A percentile compares a stretch with the other conserved stretches of the same genome.
Conservation (phyloP, 2,113 vertebrate species). For the Callospermophilus lateralis region DNA sequence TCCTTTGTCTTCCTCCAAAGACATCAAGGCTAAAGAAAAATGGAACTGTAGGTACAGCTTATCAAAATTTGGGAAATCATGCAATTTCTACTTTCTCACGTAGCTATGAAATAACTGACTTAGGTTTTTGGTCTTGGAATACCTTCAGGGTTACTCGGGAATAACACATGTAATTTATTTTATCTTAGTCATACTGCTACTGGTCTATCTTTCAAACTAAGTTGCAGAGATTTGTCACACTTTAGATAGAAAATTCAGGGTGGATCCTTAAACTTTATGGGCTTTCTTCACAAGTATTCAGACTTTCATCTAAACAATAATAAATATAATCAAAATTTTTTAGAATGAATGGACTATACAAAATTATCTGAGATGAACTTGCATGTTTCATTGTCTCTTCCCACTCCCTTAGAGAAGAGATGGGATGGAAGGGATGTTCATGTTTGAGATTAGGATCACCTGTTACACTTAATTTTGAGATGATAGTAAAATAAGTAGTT, state of each 20-base stretch:
- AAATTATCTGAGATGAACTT: conserved; percentile 78
- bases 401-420: conserved; percentile 21
- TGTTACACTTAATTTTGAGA: conserved; percentile 68
- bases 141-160: not conserved
- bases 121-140: not conserved
- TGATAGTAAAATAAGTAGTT: conserved; percentile 71
- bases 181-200: not conserved
- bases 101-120: not conserved
- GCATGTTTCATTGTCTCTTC: conserved; percentile 66
- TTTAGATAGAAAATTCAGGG: not conserved
- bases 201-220: not conserved
- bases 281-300: not conserved
- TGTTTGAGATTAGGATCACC: conserved; percentile 26
- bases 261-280: not conserved
- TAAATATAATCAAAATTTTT: conserved; percentile 40
- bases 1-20: not conserved
- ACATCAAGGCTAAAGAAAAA: conserved; percentile 38
- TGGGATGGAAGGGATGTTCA: conserved; percentile 47
- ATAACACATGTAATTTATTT: not conserved
- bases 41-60: not conserved
- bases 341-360: conserved; percentile 64
- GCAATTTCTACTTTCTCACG: not conserved
- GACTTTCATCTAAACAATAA: conserved; percentile 11
- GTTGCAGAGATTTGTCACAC: not conserved
- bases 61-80: not conserved